Percentiles rank a stretch among this genome's conserved stretches.
phyloP scores from a whole-genome alignment of 1,140 invertebrate genomes.

The Platyscapa corneri region DNA sequence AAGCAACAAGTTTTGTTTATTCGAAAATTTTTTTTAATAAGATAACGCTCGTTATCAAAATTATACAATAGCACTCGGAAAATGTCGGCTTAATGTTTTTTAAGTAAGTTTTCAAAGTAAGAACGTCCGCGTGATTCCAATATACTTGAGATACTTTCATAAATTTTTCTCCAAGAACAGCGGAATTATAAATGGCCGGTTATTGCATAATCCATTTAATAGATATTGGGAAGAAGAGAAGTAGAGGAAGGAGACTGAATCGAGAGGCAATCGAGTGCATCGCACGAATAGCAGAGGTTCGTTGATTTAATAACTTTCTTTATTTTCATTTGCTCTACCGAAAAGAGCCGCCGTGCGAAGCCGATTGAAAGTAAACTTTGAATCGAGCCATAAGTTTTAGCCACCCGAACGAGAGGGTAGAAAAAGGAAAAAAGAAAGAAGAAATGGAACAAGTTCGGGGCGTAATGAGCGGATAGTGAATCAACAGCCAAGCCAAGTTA shows the following conservation, averaged over 20 bases:
- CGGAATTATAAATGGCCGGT: background rate
- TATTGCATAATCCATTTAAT: background rate
- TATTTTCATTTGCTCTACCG: background rate
- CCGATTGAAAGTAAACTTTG: constrained; percentile 7
- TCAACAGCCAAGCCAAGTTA: background rate
- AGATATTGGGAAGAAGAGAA: background rate
- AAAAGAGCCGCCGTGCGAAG: background rate
- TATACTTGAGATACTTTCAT: background rate
- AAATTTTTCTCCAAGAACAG: background rate
- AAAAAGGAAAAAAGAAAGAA: too few relatives aligned
- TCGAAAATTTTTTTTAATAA: too few relatives aligned
- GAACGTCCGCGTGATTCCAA: background rate
- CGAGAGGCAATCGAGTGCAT: background rate
- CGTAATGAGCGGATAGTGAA: background rate
- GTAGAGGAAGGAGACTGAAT: background rate
- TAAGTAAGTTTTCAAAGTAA: background rate
- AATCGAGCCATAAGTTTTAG: background rate
- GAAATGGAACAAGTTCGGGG: background rate
- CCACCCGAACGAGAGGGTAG: background rate
- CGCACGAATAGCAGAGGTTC: too few relatives aligned
- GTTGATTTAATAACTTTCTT: background rate
- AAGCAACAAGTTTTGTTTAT: too few relatives aligned
- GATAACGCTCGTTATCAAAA: too few relatives aligned
- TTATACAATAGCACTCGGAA: too few relatives aligned
- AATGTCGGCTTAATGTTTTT: too few relatives aligned